Conservation (phyloP, 2,113 vertebrate species). For the Poecile atricapillus region DNA sequence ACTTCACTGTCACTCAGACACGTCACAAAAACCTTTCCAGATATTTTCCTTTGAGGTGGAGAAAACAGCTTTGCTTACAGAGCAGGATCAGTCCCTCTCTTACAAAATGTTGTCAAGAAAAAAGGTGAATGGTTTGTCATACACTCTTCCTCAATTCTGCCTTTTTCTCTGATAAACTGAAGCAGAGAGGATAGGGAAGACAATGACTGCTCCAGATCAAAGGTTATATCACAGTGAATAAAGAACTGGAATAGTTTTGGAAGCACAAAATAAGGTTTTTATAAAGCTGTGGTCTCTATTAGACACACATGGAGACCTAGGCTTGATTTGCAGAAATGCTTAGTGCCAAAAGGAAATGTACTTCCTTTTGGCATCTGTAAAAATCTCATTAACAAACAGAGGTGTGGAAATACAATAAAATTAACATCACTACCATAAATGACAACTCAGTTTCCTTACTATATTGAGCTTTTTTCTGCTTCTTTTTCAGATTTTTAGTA, state of each 20-base stretch:
- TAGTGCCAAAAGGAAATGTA: not conserved
- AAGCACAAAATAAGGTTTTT: not conserved
- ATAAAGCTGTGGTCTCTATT: not conserved
- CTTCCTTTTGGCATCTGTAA: not conserved
- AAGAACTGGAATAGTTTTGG: not conserved
- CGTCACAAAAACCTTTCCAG: not conserved
- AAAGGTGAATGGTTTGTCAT: not conserved
- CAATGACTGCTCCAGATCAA: not conserved
- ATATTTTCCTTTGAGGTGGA: not conserved
- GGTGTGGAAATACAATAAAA: not conserved
- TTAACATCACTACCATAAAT: not conserved
- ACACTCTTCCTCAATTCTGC: not conserved
- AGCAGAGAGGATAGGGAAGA: not conserved
- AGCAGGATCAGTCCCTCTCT: not conserved
- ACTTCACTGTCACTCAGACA: fast-evolving
- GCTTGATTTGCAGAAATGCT: not conserved
- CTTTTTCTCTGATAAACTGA: not conserved
- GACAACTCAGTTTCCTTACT: not conserved
- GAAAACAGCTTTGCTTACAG: not conserved
- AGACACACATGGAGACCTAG: not conserved
- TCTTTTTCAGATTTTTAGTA: not conserved
- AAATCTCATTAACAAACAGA: not conserved
- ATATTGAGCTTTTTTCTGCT: not conserved
- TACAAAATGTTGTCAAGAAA: not conserved
- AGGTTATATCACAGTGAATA: not conserved